Conservation (phyloP, 2,888 invertebrate species). For the Cactoblastis cactorum region DNA sequence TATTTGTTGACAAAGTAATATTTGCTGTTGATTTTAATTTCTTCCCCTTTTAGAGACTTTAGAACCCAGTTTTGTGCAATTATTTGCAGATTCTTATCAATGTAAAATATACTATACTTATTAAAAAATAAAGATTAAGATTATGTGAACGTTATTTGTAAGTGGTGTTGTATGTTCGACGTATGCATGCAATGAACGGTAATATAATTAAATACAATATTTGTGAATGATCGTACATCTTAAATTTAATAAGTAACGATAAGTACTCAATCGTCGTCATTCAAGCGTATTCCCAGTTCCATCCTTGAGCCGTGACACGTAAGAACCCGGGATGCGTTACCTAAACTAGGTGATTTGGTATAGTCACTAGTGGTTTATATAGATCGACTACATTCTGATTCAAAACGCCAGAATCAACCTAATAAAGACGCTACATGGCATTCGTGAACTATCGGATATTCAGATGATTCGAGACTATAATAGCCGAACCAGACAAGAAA, state of each 20-base stretch:
- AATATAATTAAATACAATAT: neutral
- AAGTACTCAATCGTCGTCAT: too few relatives aligned
- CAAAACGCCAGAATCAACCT: too few relatives aligned
- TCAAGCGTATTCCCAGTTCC: too few relatives aligned
- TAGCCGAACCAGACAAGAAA: too few relatives aligned
- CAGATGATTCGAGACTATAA: too few relatives aligned
- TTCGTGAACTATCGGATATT: too few relatives aligned
- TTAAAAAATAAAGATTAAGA: neutral
- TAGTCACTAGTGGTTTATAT: too few relatives aligned
- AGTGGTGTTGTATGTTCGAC: neutral
- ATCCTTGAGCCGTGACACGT: too few relatives aligned
- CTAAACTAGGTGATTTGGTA: too few relatives aligned
- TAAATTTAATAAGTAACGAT: neutral
- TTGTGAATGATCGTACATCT: neutral
- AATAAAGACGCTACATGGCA: too few relatives aligned
- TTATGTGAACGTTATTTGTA: neutral
- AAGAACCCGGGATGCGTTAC: too few relatives aligned
- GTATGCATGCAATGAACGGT: neutral
- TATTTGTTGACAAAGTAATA: conserved; percentile 2
- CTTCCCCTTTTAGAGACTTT: conserved; percentile 31
- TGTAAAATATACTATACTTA: conserved; percentile 6
- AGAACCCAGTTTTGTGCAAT: conserved; percentile 28
- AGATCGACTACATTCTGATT: too few relatives aligned
- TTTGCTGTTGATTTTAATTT: conserved; percentile 29
- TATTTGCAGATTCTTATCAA: conserved; percentile 23